Evolutionary conservation across 30 jellyfish, hydroid and myxozoan species (phyloP), one percentile per base, ranked within the genome.

Genomic region (Rhopilema esculentum): DNA sequence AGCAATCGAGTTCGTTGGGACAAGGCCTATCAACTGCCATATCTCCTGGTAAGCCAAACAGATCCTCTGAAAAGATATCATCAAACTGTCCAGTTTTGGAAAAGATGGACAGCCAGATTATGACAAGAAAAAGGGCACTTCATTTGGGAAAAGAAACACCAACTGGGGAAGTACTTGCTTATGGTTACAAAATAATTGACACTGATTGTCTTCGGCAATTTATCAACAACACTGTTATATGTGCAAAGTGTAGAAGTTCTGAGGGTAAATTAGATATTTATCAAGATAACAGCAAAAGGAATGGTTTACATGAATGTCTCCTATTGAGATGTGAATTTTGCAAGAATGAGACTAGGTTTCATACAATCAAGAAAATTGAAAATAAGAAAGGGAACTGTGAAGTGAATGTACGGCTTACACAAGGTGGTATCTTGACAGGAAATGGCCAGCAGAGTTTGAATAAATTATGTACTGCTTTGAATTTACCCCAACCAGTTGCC

Each of bases 381-480:
- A 69, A 29, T 29, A 69, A 69, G 53, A 69, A 69, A 69, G 80
- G 80, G 49, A 24, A 29, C 23, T 18, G 80, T 29, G 80, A 69
- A 69, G 80, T 69, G 31, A 69, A 69, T 27, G 80, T 69, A 69
- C 80, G 80, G 49, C 80, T 69, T 29, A 69, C 80, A 69, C 80
- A 69, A 69, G 80, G 53, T 29, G 53, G 80, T 69, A 27, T 69
- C 80, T 69, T 69, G 80, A 69, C 80, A 7, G 80, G 80, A 69
- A 69, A 69, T 26, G 80, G 80, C 53, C 80, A 69, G 80, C 80
- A 69, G 53, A 69, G 80, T 69, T 69, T 69, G 80, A 69, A 69
- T 69, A 69, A 69, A 29, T 29, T 69, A 69, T 69, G 80, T 69
- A 69, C 80, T 69, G 80, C 80, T 69, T 69, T 69, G 80, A 69